These are phyloP conservation scores for Aspidapion aeneum DNA, from an alignment of 2,888 invertebrate species.

Conservation along the genomic window DNA sequence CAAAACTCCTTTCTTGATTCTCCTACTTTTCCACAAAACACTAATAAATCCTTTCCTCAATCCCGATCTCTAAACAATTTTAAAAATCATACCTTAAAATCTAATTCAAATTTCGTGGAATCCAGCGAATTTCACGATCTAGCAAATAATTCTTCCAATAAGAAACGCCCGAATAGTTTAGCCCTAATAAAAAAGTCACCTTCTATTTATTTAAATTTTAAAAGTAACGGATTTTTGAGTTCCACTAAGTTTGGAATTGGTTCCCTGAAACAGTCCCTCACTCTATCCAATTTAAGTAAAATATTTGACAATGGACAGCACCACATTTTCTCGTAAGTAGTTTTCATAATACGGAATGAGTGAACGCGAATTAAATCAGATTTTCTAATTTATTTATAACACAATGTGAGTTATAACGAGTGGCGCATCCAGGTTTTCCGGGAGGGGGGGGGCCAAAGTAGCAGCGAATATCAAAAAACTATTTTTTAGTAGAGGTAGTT, in stretches of 20 bases:
- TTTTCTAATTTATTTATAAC: no score
- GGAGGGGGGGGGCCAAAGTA: no score
- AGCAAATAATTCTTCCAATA: background rate
- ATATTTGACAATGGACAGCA: background rate
- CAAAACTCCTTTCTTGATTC: background rate
- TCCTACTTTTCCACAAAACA: background rate
- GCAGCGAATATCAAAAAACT: no score
- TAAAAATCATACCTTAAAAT: background rate
- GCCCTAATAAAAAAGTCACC: background rate
- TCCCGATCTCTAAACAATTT: slow-evolving; percentile 13
- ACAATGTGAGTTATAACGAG: no score
- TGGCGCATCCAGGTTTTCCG: no score
- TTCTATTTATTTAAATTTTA: background rate
- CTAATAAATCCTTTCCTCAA: slow-evolving; percentile 10
- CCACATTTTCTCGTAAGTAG: background rate
- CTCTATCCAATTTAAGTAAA: background rate
- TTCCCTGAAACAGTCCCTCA: background rate
- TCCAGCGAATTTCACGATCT: background rate
- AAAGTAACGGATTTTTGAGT: background rate
- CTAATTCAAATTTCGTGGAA: no score
- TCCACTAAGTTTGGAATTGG: background rate
- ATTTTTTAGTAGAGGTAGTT: no score
- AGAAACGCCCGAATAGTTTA: background rate
- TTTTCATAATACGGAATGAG: no score
- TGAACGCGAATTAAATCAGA: no score